A percentile compares a stretch with the other conserved stretches of the same genome.
Evolutionary conservation across 2,888 invertebrate genomes (phyloP).

Genomic region (Drosophila sordidula): DNA sequence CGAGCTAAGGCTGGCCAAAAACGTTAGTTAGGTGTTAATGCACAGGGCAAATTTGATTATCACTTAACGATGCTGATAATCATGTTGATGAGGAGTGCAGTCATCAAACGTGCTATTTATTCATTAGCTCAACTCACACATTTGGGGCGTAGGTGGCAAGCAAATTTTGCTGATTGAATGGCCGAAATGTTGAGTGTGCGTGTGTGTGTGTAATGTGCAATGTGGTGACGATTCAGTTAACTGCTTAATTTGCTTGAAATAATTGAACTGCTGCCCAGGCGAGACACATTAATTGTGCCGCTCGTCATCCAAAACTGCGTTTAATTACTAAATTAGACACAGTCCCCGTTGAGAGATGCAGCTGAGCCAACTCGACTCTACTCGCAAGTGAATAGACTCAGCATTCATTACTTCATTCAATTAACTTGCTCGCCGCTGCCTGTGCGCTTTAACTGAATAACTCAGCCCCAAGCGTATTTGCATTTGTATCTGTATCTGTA

Average conservation of each 20-base stretch:
- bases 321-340: slow-evolving; percentile 77
- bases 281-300: slow-evolving; percentile 50
- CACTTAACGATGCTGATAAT: slow-evolving; percentile 48
- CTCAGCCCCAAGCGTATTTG: slow-evolving; percentile 21
- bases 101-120: slow-evolving; percentile 58
- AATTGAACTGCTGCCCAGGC: slow-evolving; percentile 71
- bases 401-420: slow-evolving; percentile 48
- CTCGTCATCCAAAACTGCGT: slow-evolving; percentile 41
- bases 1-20: slow-evolving; percentile 38
- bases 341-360: slow-evolving; percentile 10
- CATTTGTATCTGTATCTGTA: slow-evolving; percentile 17
- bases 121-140: slow-evolving; percentile 58
- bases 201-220: slow-evolving; percentile 21
- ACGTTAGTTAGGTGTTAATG: slow-evolving; percentile 73
- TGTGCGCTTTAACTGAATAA: slow-evolving; percentile 17
- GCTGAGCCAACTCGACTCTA: slow-evolving; percentile 1
- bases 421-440: slow-evolving; percentile 21
- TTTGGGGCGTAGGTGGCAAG: slow-evolving; percentile 29
- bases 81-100: slow-evolving; percentile 34
- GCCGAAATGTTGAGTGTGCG: slow-evolving; percentile 30
- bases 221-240: slow-evolving; percentile 76
- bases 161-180: slow-evolving; percentile 65
- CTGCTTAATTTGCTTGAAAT: slow-evolving; percentile 80
- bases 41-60: slow-evolving; percentile 73
- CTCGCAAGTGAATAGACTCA: slow-evolving; percentile 12